Percentiles rank a stretch among this genome's conserved stretches.
These are phyloP conservation scores for Catostomus latipinnis DNA, from an alignment of 2,797 vertebrate genomes.

Conservation along the genomic window DNA sequence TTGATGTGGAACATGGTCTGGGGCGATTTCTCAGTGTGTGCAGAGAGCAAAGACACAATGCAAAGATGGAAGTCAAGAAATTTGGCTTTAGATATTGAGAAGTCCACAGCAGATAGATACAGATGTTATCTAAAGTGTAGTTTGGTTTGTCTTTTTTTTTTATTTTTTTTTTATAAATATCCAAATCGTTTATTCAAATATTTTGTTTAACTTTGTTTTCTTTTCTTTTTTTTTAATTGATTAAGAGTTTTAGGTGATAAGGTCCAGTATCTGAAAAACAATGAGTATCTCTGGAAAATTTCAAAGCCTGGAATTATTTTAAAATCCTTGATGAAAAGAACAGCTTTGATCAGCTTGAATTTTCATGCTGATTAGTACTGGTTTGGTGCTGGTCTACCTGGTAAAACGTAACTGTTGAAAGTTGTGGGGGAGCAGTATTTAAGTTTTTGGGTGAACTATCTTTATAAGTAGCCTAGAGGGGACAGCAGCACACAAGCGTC, in stretches of 20 bases:
- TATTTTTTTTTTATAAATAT: background rate
- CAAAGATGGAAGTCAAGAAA: constrained; percentile 22
- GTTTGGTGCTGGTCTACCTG: no score
- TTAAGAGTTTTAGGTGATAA: constrained; percentile 18
- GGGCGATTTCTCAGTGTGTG: constrained; percentile 25
- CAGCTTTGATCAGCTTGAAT: no score
- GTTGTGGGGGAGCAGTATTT: no score
- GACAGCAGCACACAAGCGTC: no score
- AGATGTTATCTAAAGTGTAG: background rate
- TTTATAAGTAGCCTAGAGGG: no score
- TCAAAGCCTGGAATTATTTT: background rate
- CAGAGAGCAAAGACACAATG: background rate
- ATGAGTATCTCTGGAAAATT: constrained; percentile 5
- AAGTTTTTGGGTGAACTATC: no score
- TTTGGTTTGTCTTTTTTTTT: constrained; percentile 1
- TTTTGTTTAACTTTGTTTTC: constrained; percentile 14
- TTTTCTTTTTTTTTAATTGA: constrained; percentile 5
- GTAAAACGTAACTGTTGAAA: no score
- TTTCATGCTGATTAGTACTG: no score
- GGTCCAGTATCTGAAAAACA: constrained; percentile 11
- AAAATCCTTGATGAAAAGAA: no score
- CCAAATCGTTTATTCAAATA: background rate
- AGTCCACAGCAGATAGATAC: background rate
- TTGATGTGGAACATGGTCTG: constrained; percentile 34
- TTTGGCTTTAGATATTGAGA: constrained; percentile 6